phyloP scores from a whole-genome alignment of 2,113 vertebrate species.

The Haemorhous mexicanus region DNA sequence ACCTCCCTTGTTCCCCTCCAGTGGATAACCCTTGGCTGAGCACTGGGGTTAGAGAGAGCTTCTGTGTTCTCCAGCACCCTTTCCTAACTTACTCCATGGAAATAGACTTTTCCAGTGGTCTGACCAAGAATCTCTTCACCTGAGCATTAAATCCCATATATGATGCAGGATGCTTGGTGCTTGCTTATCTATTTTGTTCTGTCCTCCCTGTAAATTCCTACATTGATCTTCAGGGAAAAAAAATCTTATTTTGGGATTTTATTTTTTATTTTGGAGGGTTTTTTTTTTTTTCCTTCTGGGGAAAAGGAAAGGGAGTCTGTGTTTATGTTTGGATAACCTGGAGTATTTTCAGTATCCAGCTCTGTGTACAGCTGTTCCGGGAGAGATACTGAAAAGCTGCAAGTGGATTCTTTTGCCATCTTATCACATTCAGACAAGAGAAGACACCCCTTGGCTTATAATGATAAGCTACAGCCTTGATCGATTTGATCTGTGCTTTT shows the following conservation, averaged over 20 bases:
- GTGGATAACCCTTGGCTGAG: background rate
- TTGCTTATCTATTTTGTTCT: background rate
- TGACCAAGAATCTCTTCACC: background rate
- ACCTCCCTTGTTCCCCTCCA: background rate
- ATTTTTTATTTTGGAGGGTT: background rate
- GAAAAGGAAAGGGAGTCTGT: background rate
- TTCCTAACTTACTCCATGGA: background rate
- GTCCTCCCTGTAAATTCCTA: background rate
- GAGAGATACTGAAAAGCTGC: conserved; percentile 22
- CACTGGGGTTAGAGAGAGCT: background rate
- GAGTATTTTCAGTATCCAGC: conserved; percentile 5
- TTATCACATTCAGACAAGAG: conserved; percentile 26
- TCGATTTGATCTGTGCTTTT: conserved; percentile 53
- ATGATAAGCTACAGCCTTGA: conserved; percentile 17
- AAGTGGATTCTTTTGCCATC: background rate
- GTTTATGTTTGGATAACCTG: conserved; percentile 2
- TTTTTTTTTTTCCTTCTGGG: background rate
- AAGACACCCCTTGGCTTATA: conserved; percentile 30
- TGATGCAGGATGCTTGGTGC: background rate
- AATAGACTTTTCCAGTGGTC: background rate
- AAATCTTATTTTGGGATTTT: background rate
- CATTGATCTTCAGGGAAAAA: background rate
- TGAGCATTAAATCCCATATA: background rate
- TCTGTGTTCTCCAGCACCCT: background rate
- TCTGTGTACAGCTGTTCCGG: background rate